Conservation (phyloP, 1,140 invertebrate species). For the Panonychus citri region DNA sequence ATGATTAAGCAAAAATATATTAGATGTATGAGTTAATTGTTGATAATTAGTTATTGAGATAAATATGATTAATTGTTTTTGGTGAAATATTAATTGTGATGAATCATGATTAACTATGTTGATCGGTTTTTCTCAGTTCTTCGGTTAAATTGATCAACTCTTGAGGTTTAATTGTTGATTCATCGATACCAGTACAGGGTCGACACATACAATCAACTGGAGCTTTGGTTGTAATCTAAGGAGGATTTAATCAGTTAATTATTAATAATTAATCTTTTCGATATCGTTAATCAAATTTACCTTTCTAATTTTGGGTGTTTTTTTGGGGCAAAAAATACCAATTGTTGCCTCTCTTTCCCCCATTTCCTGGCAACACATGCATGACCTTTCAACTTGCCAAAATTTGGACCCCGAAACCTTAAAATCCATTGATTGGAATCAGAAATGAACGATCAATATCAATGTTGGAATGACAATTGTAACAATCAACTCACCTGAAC, state of each 20-base stretch:
- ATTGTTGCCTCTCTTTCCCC: constrained; percentile 71
- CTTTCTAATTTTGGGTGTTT: constrained; percentile 60
- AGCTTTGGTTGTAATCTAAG: constrained; percentile 60
- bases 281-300: constrained; percentile 30
- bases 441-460: not conserved
- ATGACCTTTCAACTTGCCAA: constrained; percentile 83
- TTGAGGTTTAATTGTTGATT: constrained; percentile 60
- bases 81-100: too few relatives aligned
- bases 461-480: not conserved
- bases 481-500: constrained; percentile 40
- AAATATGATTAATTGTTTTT: too few relatives aligned
- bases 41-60: too few relatives aligned
- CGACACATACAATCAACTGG: constrained; percentile 80
- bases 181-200: constrained; percentile 64
- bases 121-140: not conserved
- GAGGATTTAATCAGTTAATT: constrained; percentile 10
- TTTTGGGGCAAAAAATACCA: constrained; percentile 63
- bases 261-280: too few relatives aligned
- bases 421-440: not conserved
- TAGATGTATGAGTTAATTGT: too few relatives aligned
- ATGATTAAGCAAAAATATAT: too few relatives aligned
- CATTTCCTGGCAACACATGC: constrained; percentile 81
- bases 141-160: constrained; percentile 32
- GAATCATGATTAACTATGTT: too few relatives aligned
- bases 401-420: constrained; percentile 88